Base-by-base conservation (phyloP, 2,888 invertebrate genomes). In the Hemistola chrysoprasaria region DNA sequence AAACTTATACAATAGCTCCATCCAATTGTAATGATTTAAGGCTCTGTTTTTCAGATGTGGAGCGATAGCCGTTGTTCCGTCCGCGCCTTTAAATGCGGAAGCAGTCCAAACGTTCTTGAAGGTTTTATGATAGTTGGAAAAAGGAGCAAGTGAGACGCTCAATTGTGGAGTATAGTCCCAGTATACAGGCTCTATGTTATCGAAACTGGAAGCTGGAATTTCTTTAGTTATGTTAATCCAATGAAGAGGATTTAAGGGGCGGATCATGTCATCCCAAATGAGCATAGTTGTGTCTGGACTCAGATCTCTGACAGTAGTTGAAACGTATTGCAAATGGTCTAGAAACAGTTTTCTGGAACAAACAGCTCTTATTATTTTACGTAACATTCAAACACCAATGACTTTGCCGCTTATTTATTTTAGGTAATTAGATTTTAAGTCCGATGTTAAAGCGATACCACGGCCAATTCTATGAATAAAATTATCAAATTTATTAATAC, bases 251-350 rank as follows among this genome's bases (percentile, higher is more conserved):
- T 82, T 80, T 21, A 93, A 87, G 5, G 84, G 74, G 10, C 95
- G 83, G 36, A 96, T 90, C 90, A 95, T 94, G 62, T 97, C 96
- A 59, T 96, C 95, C 96, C 96, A 96, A 67, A 95, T 92, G 7
- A 96, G 85, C 3, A 93, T 78, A 1, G 80, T 90, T 0, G 93
- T 71, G 1, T 78, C 54, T 0, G 91, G 90, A 59, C 87, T 89
- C 1, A 80, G 72, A 6, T 66, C 57, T 39, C 78, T 83, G 1
- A 93, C 75, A 22, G 88, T 74, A 6, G 64, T 68, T 0, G 90
- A 87, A 3, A 94, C 73, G 8, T 67, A 70, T n/a, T 75, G 78
- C 0, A 95, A 87, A 61, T 95, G 94, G 31, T 90, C 71, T 2
- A 93, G 58, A 63, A 92, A 94, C 11, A 95, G 66, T 29, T 90